Percentiles rank a stretch among this genome's conserved stretches.
phyloP scores from a whole-genome alignment of 2,797 vertebrate species.

The Fistularia tabacaria region DNA sequence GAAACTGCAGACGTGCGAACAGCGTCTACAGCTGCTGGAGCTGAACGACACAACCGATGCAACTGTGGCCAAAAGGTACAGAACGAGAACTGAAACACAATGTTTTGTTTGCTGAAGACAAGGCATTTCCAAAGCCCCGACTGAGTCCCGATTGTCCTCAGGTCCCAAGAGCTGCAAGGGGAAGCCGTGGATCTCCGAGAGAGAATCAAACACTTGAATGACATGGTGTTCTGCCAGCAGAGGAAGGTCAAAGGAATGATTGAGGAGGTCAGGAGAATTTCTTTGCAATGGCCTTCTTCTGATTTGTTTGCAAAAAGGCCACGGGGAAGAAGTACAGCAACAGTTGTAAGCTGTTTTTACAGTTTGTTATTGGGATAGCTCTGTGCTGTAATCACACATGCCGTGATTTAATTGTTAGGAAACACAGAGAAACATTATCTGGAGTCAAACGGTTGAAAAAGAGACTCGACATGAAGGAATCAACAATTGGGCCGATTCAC shows the following conservation, averaged over 20 bases:
- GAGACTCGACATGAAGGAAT: too few species aligned
- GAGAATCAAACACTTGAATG: conserved; percentile 92
- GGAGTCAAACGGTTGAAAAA: too few species aligned
- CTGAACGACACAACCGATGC: conserved; percentile 66
- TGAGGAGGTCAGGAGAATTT: conserved; percentile 84
- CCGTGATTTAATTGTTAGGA: too few species aligned
- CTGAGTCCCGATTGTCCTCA: conserved; percentile 40
- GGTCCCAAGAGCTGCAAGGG: conserved; percentile 83
- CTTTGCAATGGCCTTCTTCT: conserved; percentile 4
- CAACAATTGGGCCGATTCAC: too few species aligned
- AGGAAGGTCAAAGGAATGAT: conserved; percentile 98
- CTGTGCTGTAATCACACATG: too few species aligned
- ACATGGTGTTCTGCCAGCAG: conserved; percentile 98
- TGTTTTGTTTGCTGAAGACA: background rate
- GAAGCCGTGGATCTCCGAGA: conserved; percentile 83
- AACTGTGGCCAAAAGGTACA: conserved; percentile 61
- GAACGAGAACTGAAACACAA: background rate
- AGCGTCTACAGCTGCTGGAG: conserved; percentile 72
- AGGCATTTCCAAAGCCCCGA: background rate
- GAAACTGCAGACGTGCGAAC: conserved; percentile 84
- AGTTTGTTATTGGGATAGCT: too few species aligned
- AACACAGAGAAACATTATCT: too few species aligned
- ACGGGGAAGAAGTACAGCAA: too few species aligned
- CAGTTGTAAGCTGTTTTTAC: background rate
- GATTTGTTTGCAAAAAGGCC: background rate